Evolutionary conservation across 2,113 vertebrate species (phyloP), one percentile per base, ranked within the genome.

Genomic region (Seriola aureovittata): DNA sequence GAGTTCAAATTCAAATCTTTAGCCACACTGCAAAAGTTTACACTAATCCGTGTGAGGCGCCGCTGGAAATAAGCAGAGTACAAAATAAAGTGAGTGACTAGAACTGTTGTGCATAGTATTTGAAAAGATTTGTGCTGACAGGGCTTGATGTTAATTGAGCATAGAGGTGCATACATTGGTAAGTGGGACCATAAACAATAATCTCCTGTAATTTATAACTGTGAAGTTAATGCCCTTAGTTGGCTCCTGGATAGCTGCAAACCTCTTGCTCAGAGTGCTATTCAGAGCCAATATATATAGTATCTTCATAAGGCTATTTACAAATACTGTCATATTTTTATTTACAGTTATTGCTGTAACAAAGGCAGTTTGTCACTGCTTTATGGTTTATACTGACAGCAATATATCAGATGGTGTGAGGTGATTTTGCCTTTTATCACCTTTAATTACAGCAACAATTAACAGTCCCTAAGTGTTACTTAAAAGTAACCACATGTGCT

Each of bases 21-120:
- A 48, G 58, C 11, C 38, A 38, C 17, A 23, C 55, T 38, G 60
- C 62, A 71, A 74, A 90, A 79, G 14, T 32, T 67, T 66, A 72
- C 64, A 55, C 23, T 1, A 58, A 84, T 36, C 64, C 4, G 19
- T 19, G 3, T 71, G 78, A 40, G 76, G 75, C 59, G 75, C 77
- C 32, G 34, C 57, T 86, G 65, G 65, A 79, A 59, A 62, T 57
- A 69, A 77, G 80, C 71, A 0, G 62, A 73, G 70, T 78, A 81
- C 10, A 91, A 90, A 87, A 78, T 66, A 85, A 78, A 74, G 71
- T 63, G 42, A 81, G 71, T 80, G 86, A 91, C 89, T 85, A 88
- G 75, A 93, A 78, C 84, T 80, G 85, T 88, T 92, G 88, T 94
- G 93, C 93, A 94, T 94, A 94, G 93, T 93, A 84, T 88, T 85